Evolutionary conservation across 2,113 vertebrate genomes (phyloP).

Genomic region (Cynocephalus volans): DNA sequence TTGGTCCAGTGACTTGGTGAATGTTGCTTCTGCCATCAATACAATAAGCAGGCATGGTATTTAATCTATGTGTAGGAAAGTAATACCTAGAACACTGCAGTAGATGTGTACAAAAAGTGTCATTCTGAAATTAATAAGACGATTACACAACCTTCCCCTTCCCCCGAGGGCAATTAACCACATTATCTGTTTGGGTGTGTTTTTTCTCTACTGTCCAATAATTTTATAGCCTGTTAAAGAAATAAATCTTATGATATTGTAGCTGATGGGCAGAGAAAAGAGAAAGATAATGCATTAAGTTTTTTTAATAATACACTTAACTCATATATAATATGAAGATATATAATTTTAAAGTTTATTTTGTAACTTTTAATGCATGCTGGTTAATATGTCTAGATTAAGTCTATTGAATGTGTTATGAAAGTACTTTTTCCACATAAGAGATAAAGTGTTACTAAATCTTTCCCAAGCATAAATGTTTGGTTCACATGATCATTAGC

Average conservation of each 20-base stretch:
- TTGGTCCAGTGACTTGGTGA: background rate
- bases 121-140: background rate
- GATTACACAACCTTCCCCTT: background rate
- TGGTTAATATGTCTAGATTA: background rate
- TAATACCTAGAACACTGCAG: background rate
- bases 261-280: background rate
- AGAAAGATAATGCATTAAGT: background rate
- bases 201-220: background rate
- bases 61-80: background rate
- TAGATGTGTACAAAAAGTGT: background rate
- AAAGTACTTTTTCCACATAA: conserved; percentile 6
- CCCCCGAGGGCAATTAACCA: background rate
- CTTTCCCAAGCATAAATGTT: background rate
- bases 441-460: background rate
- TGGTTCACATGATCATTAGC: background rate
- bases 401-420: background rate
- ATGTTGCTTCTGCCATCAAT: background rate
- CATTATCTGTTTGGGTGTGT: background rate
- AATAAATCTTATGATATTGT: background rate
- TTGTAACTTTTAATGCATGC: background rate
- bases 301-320: background rate
- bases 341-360: background rate
- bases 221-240: background rate
- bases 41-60: background rate
- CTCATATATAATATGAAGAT: background rate